These are phyloP conservation scores for Drosophila sp. DNA, from an alignment of 1,140 invertebrate genomes.

Conservation along the genomic window DNA sequence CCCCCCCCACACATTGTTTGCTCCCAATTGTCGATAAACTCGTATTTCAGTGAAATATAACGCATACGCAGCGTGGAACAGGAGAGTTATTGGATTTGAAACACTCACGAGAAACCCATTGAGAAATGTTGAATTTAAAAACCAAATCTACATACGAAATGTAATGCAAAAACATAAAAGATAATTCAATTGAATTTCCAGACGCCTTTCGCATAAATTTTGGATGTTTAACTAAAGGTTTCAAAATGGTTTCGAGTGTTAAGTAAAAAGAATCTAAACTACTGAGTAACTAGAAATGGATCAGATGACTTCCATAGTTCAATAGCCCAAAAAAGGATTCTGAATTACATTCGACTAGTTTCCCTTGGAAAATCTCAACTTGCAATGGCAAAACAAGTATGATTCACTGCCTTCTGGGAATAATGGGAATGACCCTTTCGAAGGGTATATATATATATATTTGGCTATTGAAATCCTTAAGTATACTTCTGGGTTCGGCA, in stretches of 20 bases:
- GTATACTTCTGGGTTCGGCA: background rate
- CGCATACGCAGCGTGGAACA: slow-evolving; percentile 43
- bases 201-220: background rate
- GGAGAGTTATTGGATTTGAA: background rate
- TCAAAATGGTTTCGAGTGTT: background rate
- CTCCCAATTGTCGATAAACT: slow-evolving; percentile 34
- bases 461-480: background rate
- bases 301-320: too few relatives aligned
- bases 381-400: too few relatives aligned
- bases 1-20: background rate
- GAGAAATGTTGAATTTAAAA: background rate
- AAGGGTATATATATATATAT: background rate
- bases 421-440: background rate
- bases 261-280: too few relatives aligned
- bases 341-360: too few relatives aligned
- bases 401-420: background rate
- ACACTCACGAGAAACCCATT: slow-evolving; percentile 12
- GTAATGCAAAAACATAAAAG: background rate
- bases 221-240: background rate
- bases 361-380: too few relatives aligned
- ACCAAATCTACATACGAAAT: background rate
- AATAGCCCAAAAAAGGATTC: too few relatives aligned
- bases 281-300: too few relatives aligned
- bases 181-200: background rate
- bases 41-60: slow-evolving; percentile 61